These are phyloP conservation scores for Automeris io DNA, from an alignment of 2,888 invertebrate species.

Conservation along the genomic window DNA sequence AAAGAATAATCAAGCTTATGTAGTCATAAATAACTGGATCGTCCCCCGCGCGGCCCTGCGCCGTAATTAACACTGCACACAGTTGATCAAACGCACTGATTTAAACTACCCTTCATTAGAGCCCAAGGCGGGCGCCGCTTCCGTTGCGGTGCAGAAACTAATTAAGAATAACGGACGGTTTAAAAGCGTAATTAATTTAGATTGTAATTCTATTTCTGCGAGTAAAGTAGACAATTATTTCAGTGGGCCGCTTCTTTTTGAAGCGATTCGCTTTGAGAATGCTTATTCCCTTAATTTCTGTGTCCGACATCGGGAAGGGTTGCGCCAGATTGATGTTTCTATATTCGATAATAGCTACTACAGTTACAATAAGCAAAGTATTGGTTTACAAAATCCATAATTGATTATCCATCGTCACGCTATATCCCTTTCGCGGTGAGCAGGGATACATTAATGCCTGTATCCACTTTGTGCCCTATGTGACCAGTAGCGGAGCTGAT, in stretches of 20 bases:
- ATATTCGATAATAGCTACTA: conserved; percentile 26
- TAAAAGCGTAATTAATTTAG: conserved; percentile 78
- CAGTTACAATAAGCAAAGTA: too few relatives aligned
- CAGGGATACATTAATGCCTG: too few relatives aligned
- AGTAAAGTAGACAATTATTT: conserved; percentile 77
- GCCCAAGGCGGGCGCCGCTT: conserved; percentile 62
- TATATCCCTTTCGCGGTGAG: too few relatives aligned
- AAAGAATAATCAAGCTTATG: conserved; percentile 79
- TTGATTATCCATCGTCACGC: too few relatives aligned
- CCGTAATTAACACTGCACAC: conserved; percentile 77
- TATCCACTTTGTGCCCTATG: too few relatives aligned
- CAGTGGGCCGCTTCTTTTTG: conserved; percentile 74
- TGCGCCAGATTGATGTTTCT: conserved; percentile 24
- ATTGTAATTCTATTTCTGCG: conserved; percentile 77
- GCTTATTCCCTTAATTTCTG: conserved; percentile 72
- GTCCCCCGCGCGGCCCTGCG: conserved; percentile 75
- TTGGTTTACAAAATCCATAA: too few relatives aligned
- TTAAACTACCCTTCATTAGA: conserved; percentile 77
- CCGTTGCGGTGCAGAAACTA: conserved; percentile 77
- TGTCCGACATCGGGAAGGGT: conserved; percentile 60
- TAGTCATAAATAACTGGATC: conserved; percentile 78
- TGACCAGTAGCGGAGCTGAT: too few relatives aligned
- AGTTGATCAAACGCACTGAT: conserved; percentile 78
- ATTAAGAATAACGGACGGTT: conserved; percentile 78
- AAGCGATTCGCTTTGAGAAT: conserved; percentile 69